Conservation (phyloP, 2,797 vertebrate species). For the Channa striata region DNA sequence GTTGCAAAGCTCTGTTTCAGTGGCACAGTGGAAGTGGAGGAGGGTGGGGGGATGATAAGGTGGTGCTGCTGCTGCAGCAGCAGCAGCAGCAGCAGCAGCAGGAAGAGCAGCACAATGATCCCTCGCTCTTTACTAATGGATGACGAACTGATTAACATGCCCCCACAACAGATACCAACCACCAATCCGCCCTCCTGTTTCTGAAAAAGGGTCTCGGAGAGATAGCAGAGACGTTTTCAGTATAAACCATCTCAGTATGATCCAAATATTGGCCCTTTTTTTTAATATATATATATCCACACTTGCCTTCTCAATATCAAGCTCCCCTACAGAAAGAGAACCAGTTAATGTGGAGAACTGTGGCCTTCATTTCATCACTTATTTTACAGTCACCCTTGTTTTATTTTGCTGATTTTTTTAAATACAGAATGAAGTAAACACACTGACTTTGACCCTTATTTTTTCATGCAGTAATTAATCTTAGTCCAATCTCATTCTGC, state of each 20-base stretch:
- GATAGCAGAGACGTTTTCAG: background rate
- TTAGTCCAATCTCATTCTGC: background rate
- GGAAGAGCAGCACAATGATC: constrained; percentile 61
- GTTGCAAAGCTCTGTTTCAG: constrained; percentile 80
- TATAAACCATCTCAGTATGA: background rate
- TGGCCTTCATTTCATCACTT: constrained; percentile 13
- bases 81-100: constrained; percentile 33
- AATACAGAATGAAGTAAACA: constrained; percentile 9
- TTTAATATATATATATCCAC: background rate
- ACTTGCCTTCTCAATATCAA: background rate
- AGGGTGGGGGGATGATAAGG: constrained; percentile 21
- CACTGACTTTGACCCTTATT: constrained; percentile 38
- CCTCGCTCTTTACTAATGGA: constrained; percentile 83
- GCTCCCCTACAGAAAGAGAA: background rate
- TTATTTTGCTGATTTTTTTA: constrained; percentile 13
- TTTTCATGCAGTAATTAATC: background rate
- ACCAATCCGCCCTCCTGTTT: constrained; percentile 3
- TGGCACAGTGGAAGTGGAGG: constrained; percentile 37
- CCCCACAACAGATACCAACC: background rate
- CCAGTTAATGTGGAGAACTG: background rate
- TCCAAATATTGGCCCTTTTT: background rate
- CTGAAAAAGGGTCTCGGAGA: constrained; percentile 3
- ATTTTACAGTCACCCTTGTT: constrained; percentile 22
- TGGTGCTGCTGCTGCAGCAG: constrained; percentile 22
- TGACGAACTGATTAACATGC: constrained; percentile 76